Conservation (phyloP, 2,888 invertebrate species). For the Peribatodes rhomboidaria region DNA sequence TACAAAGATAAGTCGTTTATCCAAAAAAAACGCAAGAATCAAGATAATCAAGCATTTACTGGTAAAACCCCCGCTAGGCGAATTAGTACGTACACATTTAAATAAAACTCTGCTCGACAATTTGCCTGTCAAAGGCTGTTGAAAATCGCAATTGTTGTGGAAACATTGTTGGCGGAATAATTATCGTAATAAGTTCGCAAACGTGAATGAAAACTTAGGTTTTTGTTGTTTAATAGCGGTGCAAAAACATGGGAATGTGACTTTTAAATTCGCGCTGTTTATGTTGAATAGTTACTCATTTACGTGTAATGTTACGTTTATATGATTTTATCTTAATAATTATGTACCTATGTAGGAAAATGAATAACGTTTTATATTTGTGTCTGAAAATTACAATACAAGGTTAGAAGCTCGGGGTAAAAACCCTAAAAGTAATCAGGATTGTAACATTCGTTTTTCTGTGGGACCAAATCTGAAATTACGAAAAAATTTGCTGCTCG, state of each 20-base stretch:
- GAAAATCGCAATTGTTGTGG: slow-evolving; percentile 10
- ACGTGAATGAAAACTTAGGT: slow-evolving; percentile 4
- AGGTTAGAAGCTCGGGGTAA: no score
- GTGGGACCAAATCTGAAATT: no score
- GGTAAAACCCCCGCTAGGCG: background rate
- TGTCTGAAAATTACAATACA: no score
- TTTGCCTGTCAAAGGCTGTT: slow-evolving; percentile 25
- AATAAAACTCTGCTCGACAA: slow-evolving; percentile 2
- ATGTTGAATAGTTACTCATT: background rate
- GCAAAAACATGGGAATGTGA: slow-evolving; percentile 1
- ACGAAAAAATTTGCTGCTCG: no score
- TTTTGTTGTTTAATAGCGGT: background rate
- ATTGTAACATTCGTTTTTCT: no score
- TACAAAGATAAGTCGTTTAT: no score
- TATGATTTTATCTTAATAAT: no score
- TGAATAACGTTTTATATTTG: no score
- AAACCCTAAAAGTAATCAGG: no score
- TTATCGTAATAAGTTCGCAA: slow-evolving; percentile 5
- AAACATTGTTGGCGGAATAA: slow-evolving; percentile 23
- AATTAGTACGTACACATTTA: background rate
- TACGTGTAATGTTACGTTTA: no score
- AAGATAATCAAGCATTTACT: background rate
- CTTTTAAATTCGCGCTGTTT: background rate
- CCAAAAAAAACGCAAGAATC: background rate
- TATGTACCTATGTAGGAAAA: no score